A percentile compares a stretch with the other conserved stretches of the same genome.
Evolutionary conservation across 2,113 vertebrate species (phyloP).

Genomic region (Naja naja): DNA sequence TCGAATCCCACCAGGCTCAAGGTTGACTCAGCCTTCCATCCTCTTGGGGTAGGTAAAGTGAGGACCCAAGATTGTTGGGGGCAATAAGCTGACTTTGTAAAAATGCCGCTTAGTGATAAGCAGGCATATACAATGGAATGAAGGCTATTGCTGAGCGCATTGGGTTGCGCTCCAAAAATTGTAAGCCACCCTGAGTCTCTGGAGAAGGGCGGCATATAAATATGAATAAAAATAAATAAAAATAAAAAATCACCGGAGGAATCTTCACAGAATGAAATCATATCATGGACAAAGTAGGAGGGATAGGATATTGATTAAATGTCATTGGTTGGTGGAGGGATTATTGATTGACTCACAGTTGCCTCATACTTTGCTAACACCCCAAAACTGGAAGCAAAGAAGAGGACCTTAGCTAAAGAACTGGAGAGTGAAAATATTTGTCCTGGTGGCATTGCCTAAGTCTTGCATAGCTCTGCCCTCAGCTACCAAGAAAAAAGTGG

Average conservation of each 20-base stretch:
- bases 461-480: not conserved
- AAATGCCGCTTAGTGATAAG: too few species aligned
- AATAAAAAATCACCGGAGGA: not conserved
- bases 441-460: not conserved
- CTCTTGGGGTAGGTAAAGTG: too few species aligned
- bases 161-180: too few species aligned
- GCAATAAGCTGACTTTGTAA: too few species aligned
- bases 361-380: not conserved
- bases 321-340: not conserved
- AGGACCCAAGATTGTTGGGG: too few species aligned
- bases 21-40: too few species aligned
- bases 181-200: too few species aligned
- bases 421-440: not conserved
- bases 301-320: not conserved
- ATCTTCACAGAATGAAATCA: not conserved
- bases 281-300: not conserved
- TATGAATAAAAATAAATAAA: too few species aligned
- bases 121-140: too few species aligned
- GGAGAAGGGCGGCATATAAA: too few species aligned
- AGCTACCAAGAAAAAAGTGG: not conserved
- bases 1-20: too few species aligned
- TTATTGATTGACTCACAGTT: not conserved
- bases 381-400: not conserved
- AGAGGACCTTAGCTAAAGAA: not conserved
- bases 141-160: too few species aligned